Evolutionary conservation across 2,113 vertebrate species (phyloP).

Genomic region (Atractosteus spatula): DNA sequence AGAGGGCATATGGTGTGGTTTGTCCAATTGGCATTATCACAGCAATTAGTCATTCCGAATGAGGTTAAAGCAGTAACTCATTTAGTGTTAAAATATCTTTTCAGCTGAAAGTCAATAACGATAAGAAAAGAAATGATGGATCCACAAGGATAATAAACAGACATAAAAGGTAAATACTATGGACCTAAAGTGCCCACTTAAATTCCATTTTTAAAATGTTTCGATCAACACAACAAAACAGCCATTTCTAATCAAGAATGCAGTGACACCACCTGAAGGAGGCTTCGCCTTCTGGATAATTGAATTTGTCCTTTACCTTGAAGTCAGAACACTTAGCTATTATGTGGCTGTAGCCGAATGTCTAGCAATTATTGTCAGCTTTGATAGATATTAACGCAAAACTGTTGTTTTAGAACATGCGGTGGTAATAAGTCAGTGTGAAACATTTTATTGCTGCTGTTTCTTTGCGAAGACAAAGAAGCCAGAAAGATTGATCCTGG

Average conservation of each 20-base stretch:
- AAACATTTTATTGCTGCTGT: slow-evolving; percentile 15
- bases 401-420: slow-evolving; percentile 27
- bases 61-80: too few relatives aligned
- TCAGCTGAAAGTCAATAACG: too few relatives aligned
- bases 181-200: too few relatives aligned
- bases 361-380: slow-evolving; percentile 37
- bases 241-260: not conserved
- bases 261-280: not conserved
- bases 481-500: not conserved
- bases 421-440: slow-evolving; percentile 27
- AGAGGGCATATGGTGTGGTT: too few relatives aligned
- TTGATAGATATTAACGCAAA: slow-evolving; percentile 44
- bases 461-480: slow-evolving; percentile 3
- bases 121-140: too few relatives aligned
- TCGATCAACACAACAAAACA: not conserved
- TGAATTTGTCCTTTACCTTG: slow-evolving; percentile 35
- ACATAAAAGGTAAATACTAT: too few relatives aligned
- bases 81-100: too few relatives aligned
- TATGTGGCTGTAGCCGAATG: slow-evolving; percentile 24
- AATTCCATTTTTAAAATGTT: too few relatives aligned
- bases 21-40: too few relatives aligned
- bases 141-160: too few relatives aligned
- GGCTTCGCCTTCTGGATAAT: slow-evolving; percentile 33
- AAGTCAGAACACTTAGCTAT: slow-evolving; percentile 11
- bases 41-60: too few relatives aligned